Base-by-base conservation (phyloP, 2,113 vertebrate genomes). In the Apteryx mantelli region DNA sequence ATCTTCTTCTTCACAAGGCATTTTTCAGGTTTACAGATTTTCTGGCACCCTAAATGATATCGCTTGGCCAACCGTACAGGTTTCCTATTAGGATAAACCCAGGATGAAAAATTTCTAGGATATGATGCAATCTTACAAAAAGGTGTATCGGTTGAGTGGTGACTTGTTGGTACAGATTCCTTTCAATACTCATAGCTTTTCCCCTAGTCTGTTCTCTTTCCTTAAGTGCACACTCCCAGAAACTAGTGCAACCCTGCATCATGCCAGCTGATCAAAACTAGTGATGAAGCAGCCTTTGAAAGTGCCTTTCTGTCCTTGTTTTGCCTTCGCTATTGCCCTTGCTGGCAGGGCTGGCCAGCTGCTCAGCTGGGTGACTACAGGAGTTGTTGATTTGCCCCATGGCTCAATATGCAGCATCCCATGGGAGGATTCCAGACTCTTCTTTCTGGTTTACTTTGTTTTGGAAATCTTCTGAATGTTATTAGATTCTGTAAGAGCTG, bases 401-500 rank as follows among this genome's bases (percentile, higher is more conserved):
- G 44, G 40, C 44, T 83, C 76, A 48, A 13, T 0, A 48, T 40
- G 28, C 70, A 86, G n/a, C 25, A 8, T 38, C n/a, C 75, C 19
- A 0, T 6, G 53, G 46, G 55, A 88, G 55, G 46, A 83, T 53
- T 34, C 13, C 50, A 50, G 82, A 38, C 55, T 78, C 64, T 77
- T 66, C 84, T 60, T 88, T 78, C 68, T 48, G 1, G 11, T 25
- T 75, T 25, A 71, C 82, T 69, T 78, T 48, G 8, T 70, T 85
- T 84, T 88, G 60, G 68, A 83, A 90, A 48, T 30, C 63, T 81
- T 46, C 53, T 4, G 19, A 75, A 11, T 44, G 28, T 86, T 75
- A 91, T 71, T 91, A 78, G 63, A 90, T 83, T 81, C 71, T 60
- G 19, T 11, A 38, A 88, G 73, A 75, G 60, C 32, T 97, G 96